phyloP scores from a whole-genome alignment of 2,888 invertebrate species.

The Temnothorax unifasciatus region DNA sequence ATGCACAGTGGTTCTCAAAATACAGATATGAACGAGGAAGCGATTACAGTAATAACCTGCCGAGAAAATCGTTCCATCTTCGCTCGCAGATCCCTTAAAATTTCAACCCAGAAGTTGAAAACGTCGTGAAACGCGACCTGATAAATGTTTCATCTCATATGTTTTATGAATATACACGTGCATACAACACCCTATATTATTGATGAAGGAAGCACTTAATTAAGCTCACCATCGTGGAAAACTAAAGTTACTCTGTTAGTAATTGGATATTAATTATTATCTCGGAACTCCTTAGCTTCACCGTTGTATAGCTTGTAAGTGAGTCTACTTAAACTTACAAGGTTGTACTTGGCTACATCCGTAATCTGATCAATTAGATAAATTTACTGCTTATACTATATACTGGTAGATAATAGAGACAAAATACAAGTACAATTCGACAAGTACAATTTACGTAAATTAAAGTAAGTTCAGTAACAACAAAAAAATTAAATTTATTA shows the following conservation, averaged over 20 bases:
- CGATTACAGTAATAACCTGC: neutral
- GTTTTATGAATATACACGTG: neutral
- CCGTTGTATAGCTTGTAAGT: conserved; percentile 56
- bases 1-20: conserved; percentile 26
- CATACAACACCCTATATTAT: conserved; percentile 60
- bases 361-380: conserved; percentile 11
- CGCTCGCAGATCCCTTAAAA: neutral
- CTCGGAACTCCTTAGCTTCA: conserved; percentile 64
- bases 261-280: conserved; percentile 77
- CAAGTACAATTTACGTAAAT: neutral
- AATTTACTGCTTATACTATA: neutral
- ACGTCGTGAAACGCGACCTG: neutral
- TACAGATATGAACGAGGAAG: neutral
- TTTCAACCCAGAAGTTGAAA: neutral
- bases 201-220: conserved; percentile 75
- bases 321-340: conserved; percentile 45
- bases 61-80: neutral
- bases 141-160: neutral
- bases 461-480: neutral
- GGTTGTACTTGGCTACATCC: conserved; percentile 1
- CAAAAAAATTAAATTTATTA: neutral
- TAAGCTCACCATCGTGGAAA: conserved; percentile 74
- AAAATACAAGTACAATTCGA: no score
- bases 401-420: neutral
- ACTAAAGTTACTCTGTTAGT: conserved; percentile 72